These are phyloP conservation scores for rat (Rattus norvegicus) DNA, from an alignment of 2,113 vertebrate species.

Conservation along the genomic window GRCr8 NC_086025.1:55978001-55978500, in stretches of 20 bases:
- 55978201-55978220: neutral
- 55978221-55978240: neutral
- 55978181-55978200: neutral
- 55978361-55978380: neutral
- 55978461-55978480: neutral
- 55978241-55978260: neutral
- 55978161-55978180: neutral
- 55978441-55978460: neutral
- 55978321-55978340: neutral
- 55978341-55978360: neutral
- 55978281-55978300: slow-evolving; percentile 17
- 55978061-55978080: neutral
- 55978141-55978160: neutral
- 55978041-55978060: too few relatives aligned
- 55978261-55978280: neutral
- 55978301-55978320: neutral
- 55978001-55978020: neutral
- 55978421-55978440: neutral
- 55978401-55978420: neutral
- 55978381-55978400: neutral
- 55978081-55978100: neutral
- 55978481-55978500: neutral
- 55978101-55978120: neutral
- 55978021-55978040: neutral
- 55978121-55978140: neutral